Conservation (phyloP, 2,113 vertebrate species). For the Ammospiza nelsoni region DNA sequence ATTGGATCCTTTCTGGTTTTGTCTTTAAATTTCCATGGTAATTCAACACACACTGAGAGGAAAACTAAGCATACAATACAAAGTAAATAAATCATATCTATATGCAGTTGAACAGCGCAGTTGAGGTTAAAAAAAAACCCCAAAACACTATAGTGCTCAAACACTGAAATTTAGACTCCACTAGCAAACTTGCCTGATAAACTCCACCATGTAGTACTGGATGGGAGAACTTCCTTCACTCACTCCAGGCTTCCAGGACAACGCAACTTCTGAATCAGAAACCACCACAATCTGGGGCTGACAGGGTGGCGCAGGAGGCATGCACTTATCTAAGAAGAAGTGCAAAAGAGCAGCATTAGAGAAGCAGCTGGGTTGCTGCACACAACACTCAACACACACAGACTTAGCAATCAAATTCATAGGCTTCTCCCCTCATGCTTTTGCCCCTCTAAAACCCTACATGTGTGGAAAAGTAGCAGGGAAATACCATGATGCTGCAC, state of each 20-base stretch:
- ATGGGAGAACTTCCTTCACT: constrained; percentile 84
- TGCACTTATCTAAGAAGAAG: constrained; percentile 83
- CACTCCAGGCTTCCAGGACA: constrained; percentile 89
- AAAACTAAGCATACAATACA: not conserved
- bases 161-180: not conserved
- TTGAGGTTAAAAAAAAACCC: not conserved
- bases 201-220: constrained; percentile 88
- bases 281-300: constrained; percentile 84
- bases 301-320: constrained; percentile 83
- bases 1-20: not conserved
- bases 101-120: not conserved
- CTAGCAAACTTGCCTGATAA: constrained; percentile 86
- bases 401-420: not conserved
- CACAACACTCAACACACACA: not conserved
- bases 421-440: not conserved
- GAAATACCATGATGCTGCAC: rapidly evolving
- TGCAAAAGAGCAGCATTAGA: not conserved
- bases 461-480: not conserved
- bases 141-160: not conserved
- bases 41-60: not conserved
- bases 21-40: not conserved
- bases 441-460: not conserved
- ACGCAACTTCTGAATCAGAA: constrained; percentile 90
- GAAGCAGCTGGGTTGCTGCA: not conserved
- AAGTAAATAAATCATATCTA: not conserved